Conservation (phyloP, 2,888 invertebrate genomes). For the Pogonocherus hispidulus region DNA sequence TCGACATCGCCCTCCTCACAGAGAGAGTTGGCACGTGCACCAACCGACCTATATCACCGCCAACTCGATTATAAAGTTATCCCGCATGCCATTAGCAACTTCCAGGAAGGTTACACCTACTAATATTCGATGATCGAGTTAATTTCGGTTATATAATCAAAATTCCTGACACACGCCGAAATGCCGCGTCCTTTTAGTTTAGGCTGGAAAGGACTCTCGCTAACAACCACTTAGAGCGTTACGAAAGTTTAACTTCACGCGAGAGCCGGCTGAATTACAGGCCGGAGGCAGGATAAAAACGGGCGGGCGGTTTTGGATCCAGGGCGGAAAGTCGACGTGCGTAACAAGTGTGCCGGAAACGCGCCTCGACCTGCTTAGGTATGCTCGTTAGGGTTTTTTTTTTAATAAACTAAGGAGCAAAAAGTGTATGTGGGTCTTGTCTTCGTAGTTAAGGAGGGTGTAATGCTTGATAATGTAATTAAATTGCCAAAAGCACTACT, state of each 20-base stretch:
- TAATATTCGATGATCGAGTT: slow-evolving; percentile 29
- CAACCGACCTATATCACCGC: background rate
- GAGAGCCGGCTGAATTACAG: too few relatives aligned
- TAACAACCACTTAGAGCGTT: slow-evolving; percentile 21
- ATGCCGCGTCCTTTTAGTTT: slow-evolving; percentile 21
- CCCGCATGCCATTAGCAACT: slow-evolving; percentile 8
- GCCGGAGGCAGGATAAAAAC: too few relatives aligned
- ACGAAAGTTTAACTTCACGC: background rate
- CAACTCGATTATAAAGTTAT: background rate
- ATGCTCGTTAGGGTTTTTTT: too few relatives aligned
- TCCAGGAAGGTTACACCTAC: background rate
- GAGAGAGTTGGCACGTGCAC: background rate
- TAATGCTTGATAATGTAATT: too few relatives aligned
- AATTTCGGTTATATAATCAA: slow-evolving; percentile 18
- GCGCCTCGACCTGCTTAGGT: too few relatives aligned
- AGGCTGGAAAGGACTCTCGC: slow-evolving; percentile 27
- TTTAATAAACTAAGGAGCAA: too few relatives aligned
- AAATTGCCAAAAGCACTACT: too few relatives aligned
- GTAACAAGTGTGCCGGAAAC: too few relatives aligned
- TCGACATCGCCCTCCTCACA: background rate
- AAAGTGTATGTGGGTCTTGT: too few relatives aligned
- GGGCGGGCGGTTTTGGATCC: background rate
- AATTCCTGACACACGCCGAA: slow-evolving; percentile 26
- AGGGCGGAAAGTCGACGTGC: background rate
- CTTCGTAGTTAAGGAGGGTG: too few relatives aligned